Conservation (phyloP, 2,888 invertebrate genomes). For the Parnassius smintheus region DNA sequence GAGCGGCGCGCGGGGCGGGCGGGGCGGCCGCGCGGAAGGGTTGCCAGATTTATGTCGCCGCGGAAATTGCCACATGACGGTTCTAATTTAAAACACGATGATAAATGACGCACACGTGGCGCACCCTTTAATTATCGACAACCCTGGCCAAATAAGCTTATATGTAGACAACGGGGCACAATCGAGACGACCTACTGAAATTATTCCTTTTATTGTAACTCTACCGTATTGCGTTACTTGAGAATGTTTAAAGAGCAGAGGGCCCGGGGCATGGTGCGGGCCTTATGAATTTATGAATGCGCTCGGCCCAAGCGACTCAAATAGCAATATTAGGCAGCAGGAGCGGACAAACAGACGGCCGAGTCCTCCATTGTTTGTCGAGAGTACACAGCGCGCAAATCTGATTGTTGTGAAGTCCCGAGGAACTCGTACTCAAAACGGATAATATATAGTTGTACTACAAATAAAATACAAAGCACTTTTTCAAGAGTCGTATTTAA, state of each 20-base stretch:
- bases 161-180: neutral
- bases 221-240: neutral
- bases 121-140: conserved; percentile 24
- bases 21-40: conserved; percentile 37
- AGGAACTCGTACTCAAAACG: neutral
- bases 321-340: conserved; percentile 33
- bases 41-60: conserved; percentile 47
- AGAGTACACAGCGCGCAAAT: conserved; percentile 32
- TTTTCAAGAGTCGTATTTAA: neutral
- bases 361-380: conserved; percentile 13
- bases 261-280: conserved; percentile 22
- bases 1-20: conserved; percentile 27
- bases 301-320: conserved; percentile 31
- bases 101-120: conserved; percentile 50
- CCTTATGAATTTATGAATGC: conserved; percentile 38
- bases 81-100: conserved; percentile 63
- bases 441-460: neutral
- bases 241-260: neutral
- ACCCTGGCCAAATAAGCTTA: neutral
- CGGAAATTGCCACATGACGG: conserved; percentile 54
- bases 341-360: neutral
- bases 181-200: neutral
- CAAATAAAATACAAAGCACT: neutral
- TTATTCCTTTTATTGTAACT: neutral
- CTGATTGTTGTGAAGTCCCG: conserved; percentile 34